A percentile compares a stretch with the other conserved stretches of the same genome.
These are phyloP conservation scores for Iphiclides podalirius DNA, from an alignment of 2,888 invertebrate species.

Conservation along the genomic window DNA sequence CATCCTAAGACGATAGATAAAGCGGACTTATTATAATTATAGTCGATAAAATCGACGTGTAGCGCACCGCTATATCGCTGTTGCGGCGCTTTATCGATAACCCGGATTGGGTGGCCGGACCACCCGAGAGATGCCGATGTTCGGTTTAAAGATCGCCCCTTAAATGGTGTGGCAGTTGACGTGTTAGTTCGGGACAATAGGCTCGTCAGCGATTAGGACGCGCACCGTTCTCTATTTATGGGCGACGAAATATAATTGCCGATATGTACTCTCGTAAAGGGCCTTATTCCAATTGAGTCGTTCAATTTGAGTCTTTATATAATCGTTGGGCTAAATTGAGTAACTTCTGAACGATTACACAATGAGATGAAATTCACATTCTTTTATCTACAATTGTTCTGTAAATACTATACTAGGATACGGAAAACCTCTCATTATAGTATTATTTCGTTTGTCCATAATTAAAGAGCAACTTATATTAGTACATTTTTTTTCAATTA, in stretches of 20 bases:
- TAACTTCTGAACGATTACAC: not conserved
- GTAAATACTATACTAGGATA: too few species aligned
- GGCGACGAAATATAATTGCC: not conserved
- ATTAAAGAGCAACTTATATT: too few species aligned
- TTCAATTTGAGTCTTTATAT: too few species aligned
- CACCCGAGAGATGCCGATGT: slow-evolving; percentile 46
- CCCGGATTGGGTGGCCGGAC: slow-evolving; percentile 55
- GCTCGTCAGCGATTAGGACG: slow-evolving; percentile 10
- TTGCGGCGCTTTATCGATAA: slow-evolving; percentile 54
- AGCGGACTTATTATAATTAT: slow-evolving; percentile 62
- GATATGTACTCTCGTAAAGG: not conserved
- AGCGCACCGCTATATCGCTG: slow-evolving; percentile 51
- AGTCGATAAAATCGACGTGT: slow-evolving; percentile 61
- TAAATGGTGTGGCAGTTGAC: slow-evolving; percentile 57
- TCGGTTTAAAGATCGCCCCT: slow-evolving; percentile 35
- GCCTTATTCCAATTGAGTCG: not conserved
- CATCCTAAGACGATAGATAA: slow-evolving; percentile 47
- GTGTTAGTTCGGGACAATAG: slow-evolving; percentile 51
- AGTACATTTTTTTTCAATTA: too few species aligned
- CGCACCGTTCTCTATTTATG: not conserved
- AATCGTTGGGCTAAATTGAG: not conserved
- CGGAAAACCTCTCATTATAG: too few species aligned
- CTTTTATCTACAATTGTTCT: too few species aligned
- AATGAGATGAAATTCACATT: too few species aligned
- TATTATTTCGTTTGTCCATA: too few species aligned